Evolutionary conservation across 2,888 invertebrate species (phyloP).

Genomic region (Scaptomyza cyrtandrae): DNA sequence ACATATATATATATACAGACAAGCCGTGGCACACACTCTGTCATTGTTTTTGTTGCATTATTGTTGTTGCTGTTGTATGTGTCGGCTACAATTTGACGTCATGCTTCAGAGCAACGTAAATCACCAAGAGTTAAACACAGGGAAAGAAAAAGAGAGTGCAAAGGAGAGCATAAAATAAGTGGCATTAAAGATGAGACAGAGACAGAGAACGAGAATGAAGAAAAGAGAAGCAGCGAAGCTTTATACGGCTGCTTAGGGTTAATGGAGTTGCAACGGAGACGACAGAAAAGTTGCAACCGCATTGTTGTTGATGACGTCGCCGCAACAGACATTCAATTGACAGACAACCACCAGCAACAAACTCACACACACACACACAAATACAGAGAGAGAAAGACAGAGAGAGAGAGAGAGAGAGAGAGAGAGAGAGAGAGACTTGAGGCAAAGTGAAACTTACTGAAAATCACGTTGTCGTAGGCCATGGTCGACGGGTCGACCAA

Average conservation of each 20-base stretch:
- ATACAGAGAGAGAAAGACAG: conserved; percentile 6
- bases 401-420: background rate
- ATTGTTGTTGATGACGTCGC: conserved; percentile 64
- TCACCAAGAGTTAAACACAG: conserved; percentile 54
- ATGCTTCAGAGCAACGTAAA: conserved; percentile 72
- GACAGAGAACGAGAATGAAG: background rate
- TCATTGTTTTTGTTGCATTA: conserved; percentile 38
- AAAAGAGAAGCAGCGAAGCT: conserved; percentile 24
- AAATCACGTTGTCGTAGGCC: conserved; percentile 81
- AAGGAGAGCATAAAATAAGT: conserved; percentile 10
- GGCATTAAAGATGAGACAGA: conserved; percentile 3
- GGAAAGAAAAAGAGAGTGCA: conserved; percentile 5
- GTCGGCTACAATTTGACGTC: conserved; percentile 72
- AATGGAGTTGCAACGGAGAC: conserved; percentile 71
- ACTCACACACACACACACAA: conserved; percentile 25
- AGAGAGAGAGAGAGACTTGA: conserved; percentile 3
- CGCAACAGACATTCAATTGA: conserved; percentile 74
- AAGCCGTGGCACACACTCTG: conserved; percentile 11
- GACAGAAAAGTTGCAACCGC: conserved; percentile 57
- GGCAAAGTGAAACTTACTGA: conserved; percentile 63
- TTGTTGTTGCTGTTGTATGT: conserved; percentile 37
- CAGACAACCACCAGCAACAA: conserved; percentile 68
- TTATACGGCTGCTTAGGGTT: conserved; percentile 57
- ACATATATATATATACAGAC: no score
- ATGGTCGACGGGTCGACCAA: conserved; percentile 66